These are phyloP conservation scores for Cephalopholis sonnerati DNA, from an alignment of 2,113 vertebrate species.

Conservation along the genomic window DNA sequence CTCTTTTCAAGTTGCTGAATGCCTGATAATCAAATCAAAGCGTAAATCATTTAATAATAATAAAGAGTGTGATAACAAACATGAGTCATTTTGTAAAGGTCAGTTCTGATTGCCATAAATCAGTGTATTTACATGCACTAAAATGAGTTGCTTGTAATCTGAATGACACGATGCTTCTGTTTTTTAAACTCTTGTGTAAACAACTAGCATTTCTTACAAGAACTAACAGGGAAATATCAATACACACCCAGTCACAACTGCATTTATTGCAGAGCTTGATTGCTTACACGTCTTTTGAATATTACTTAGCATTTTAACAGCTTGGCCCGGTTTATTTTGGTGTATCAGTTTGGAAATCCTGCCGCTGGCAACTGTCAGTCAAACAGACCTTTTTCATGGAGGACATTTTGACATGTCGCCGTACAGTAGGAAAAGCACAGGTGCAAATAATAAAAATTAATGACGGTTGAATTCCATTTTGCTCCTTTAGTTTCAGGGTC, in stretches of 20 bases:
- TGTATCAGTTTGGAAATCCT: slow-evolving; percentile 14
- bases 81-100: not conserved
- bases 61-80: no score
- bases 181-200: not conserved
- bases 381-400: no score
- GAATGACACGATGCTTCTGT: not conserved
- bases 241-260: not conserved
- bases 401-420: slow-evolving; percentile 4
- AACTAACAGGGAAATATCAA: not conserved
- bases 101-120: not conserved
- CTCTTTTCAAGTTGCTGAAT: not conserved
- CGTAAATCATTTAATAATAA: not conserved
- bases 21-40: not conserved
- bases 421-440: slow-evolving; percentile 2
- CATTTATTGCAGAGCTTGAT: not conserved
- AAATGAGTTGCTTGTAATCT: not conserved
- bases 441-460: slow-evolving; percentile 5
- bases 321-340: slow-evolving; percentile 16
- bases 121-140: not conserved
- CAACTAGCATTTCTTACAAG: not conserved
- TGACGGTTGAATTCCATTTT: slow-evolving; percentile 18
- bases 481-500: slow-evolving; percentile 3
- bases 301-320: slow-evolving; percentile 17
- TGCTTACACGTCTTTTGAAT: not conserved
- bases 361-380: slow-evolving; percentile 42